Base-by-base conservation (phyloP, 2,888 invertebrate species). In the Augochlorella aurata region DNA sequence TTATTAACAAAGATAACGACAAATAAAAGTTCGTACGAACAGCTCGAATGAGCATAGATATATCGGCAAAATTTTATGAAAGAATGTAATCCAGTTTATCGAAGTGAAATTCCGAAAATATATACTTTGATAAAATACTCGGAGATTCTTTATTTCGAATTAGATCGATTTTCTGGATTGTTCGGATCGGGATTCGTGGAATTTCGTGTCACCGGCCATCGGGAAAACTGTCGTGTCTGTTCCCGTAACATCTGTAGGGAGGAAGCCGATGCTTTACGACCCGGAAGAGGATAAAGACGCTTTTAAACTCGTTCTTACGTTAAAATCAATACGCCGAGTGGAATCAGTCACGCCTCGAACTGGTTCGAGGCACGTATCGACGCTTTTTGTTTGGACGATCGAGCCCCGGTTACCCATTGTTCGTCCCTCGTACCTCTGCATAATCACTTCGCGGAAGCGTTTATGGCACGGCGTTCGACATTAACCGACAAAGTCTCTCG, bases 251-350 rank as follows among this genome's bases (percentile, higher is more conserved):
- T 54, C 24, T 16, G 47, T 44, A 45, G 49, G 49, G 16, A 66
- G 47, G 16, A 29, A 78, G 24, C 14, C 38, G 50, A 21, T 29
- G 69, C 45, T 79, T 79, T 66, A 79, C 79, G 79, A 71, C 69
- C 69, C 67, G 71, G 73, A 73, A 70, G 82, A 44, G 73, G 67
- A 78, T 65, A 78, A 82, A 68, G 77, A 78, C 52, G 74, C 78
- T 68, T 73, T 73, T 74, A 72, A 82, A 83, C 68, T 45, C 50
- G 72, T 78, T 72, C 78, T 82, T 83, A 74, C 74, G 66, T 77
- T 45, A 82, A 83, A 82, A 83, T 83, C 83, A 82, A 83, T 83
- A 82, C 77, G 10, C 54, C 52, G n/a, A 70, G 72, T 54, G 74
- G 78, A 74, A 82, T 82, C 82, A 70, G 73, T 77, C 82, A 54